Evolutionary conservation across 2,888 invertebrate species (phyloP).

Genomic region (Cheilosia pagana): DNA sequence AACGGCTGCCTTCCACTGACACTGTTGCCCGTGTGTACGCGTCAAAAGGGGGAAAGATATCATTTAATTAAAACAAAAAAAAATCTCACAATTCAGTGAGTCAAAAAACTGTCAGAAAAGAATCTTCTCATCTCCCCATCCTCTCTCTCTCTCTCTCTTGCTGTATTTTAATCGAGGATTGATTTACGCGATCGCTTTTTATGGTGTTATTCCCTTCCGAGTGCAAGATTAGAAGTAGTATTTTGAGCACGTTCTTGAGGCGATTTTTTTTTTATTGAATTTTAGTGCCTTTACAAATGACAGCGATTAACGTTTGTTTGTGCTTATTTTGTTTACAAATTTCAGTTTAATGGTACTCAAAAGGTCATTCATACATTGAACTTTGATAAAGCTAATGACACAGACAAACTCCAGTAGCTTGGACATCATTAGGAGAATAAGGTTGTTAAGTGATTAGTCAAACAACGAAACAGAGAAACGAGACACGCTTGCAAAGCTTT

Average conservation of each 20-base stretch:
- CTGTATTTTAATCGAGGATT: slow-evolving; percentile 48
- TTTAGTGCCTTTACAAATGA: slow-evolving; percentile 37
- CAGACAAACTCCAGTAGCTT: slow-evolving; percentile 36
- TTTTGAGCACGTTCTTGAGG: slow-evolving; percentile 46
- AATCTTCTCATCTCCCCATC: slow-evolving; percentile 20
- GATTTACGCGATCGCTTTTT: slow-evolving; percentile 66
- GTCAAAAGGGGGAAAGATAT: slow-evolving; percentile 50
- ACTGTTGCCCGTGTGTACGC: slow-evolving; percentile 29
- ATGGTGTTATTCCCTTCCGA: slow-evolving; percentile 53
- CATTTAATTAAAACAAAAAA: slow-evolving; percentile 60
- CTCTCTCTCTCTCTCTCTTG: slow-evolving; percentile 9
- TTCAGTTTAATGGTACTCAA: background rate
- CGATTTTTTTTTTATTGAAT: slow-evolving; percentile 38
- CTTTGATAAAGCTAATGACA: background rate
- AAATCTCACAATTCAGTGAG: slow-evolving; percentile 12
- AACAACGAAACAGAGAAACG: background rate
- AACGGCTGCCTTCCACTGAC: slow-evolving; percentile 49
- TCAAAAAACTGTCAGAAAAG: slow-evolving; percentile 62
- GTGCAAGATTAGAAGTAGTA: slow-evolving; percentile 21
- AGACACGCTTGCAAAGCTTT: slow-evolving; percentile 14
- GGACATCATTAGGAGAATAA: slow-evolving; percentile 16
- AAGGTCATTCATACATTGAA: slow-evolving; percentile 38
- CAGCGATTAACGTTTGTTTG: slow-evolving; percentile 37
- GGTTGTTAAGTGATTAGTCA: slow-evolving; percentile 14
- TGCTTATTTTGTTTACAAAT: slow-evolving; percentile 1